Percentiles rank a stretch among this genome's conserved stretches.
phyloP scores from a whole-genome alignment of 2,113 vertebrate genomes.

The Ceuthmochares aereus region DNA sequence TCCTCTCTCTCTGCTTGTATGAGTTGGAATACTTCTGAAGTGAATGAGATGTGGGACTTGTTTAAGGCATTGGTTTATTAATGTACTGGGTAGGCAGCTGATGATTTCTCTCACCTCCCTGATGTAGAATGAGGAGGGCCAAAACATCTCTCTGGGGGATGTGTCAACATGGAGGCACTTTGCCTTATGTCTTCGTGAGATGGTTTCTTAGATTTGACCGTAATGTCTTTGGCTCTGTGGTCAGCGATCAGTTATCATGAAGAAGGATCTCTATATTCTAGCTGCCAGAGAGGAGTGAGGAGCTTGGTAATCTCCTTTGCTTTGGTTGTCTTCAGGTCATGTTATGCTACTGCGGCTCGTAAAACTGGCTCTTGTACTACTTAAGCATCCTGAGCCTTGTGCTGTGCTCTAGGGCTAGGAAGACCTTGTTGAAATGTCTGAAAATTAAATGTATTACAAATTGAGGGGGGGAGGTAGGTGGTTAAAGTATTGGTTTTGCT shows the following conservation, averaged over 20 bases:
- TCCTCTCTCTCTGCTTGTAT: not conserved
- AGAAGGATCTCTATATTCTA: not conserved
- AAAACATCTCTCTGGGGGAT: not conserved
- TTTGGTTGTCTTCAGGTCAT: not conserved
- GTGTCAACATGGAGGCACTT: not conserved
- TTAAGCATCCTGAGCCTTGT: not conserved
- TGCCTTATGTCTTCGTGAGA: not conserved
- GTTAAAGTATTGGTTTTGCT: not conserved
- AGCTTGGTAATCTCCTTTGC: not conserved
- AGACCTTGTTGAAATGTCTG: not conserved
- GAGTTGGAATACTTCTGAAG: not conserved
- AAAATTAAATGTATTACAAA: not conserved
- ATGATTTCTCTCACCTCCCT: not conserved
- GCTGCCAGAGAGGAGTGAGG: not conserved
- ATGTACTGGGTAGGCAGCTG: not conserved
- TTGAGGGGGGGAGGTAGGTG: not conserved
- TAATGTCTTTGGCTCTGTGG: not conserved
- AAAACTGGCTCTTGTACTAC: not conserved
- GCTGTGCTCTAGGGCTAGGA: not conserved
- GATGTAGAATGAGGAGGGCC: not conserved
- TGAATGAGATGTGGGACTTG: not conserved
- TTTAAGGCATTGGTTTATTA: not conserved
- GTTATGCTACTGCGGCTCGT: not conserved
- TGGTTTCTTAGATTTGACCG: not conserved
- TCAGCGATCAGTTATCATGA: not conserved